phyloP scores from a whole-genome alignment of 2,113 vertebrate species.

The Saiga tatarica region DNA sequence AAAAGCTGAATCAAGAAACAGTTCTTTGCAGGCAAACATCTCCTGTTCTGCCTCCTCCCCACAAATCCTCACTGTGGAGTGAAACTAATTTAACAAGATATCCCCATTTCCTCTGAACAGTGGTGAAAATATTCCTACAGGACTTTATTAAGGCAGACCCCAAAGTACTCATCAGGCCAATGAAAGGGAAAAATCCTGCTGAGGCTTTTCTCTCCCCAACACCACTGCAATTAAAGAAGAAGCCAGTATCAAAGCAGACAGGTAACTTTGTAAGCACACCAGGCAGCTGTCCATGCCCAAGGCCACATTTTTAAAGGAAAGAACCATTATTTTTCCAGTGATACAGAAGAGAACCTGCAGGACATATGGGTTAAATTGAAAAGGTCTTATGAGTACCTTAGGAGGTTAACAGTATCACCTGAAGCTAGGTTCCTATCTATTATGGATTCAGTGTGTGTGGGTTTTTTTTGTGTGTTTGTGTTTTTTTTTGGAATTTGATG shows the following conservation, averaged over 20 bases:
- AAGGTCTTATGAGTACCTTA: slow-evolving; percentile 25
- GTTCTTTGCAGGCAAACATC: background rate
- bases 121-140: slow-evolving; percentile 71
- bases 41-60: slow-evolving; percentile 20
- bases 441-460: slow-evolving; percentile 3
- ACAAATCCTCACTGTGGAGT: slow-evolving; percentile 23
- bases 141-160: slow-evolving; percentile 71
- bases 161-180: slow-evolving; percentile 55
- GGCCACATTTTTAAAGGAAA: slow-evolving; percentile 49
- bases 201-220: slow-evolving; percentile 30
- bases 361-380: slow-evolving; percentile 43
- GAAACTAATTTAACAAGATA: slow-evolving; percentile 69
- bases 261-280: slow-evolving; percentile 10
- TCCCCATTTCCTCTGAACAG: slow-evolving; percentile 67
- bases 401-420: slow-evolving; percentile 37
- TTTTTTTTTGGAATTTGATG: slow-evolving; percentile 29
- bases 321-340: slow-evolving; percentile 44
- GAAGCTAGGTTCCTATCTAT: slow-evolving; percentile 43
- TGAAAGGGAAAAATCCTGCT: slow-evolving; percentile 49
- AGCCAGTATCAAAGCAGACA: slow-evolving; percentile 57
- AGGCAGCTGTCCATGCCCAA: slow-evolving; percentile 39
- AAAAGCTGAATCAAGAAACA: slow-evolving; percentile 42
- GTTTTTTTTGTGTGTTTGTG: background rate
- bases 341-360: slow-evolving; percentile 39
- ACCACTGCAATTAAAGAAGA: slow-evolving; percentile 48